Conservation (phyloP, 1,140 invertebrate genomes). For the Drosophila parabipectinata region DNA sequence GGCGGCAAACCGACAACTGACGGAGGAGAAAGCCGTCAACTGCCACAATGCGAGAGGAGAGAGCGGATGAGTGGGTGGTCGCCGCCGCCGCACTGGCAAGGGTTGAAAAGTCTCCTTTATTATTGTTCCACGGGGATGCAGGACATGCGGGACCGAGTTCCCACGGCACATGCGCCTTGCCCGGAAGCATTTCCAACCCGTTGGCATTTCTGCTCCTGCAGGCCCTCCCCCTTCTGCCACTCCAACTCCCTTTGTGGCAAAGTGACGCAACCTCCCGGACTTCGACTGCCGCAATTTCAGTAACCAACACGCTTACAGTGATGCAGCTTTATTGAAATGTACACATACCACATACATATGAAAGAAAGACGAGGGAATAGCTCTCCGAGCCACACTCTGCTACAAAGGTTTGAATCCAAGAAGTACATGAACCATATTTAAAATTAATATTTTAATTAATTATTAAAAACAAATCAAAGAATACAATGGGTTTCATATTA, state of each 20-base stretch:
- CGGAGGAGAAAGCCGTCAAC: slow-evolving; percentile 23
- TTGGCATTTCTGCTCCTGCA: slow-evolving; percentile 54
- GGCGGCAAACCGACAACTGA: slow-evolving; percentile 72
- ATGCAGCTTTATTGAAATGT: slow-evolving; percentile 57
- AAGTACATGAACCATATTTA: too few relatives aligned
- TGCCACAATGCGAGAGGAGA: slow-evolving; percentile 6
- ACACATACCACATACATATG: slow-evolving; percentile 26
- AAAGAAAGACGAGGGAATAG: neutral
- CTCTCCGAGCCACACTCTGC: slow-evolving; percentile 22
- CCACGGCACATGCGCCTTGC: slow-evolving; percentile 56
- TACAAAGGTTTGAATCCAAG: slow-evolving; percentile 4
- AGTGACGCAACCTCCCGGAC: slow-evolving; percentile 17
- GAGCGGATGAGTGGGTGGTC: slow-evolving; percentile 9
- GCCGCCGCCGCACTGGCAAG: neutral
- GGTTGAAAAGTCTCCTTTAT: slow-evolving; percentile 39
- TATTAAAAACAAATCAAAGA: neutral
- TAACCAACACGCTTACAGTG: slow-evolving; percentile 23
- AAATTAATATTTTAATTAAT: too few relatives aligned
- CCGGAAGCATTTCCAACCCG: slow-evolving; percentile 60
- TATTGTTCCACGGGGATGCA: slow-evolving; percentile 19
- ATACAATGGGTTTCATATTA: neutral
- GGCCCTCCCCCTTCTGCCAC: neutral
- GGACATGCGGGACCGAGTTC: neutral
- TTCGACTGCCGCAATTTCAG: slow-evolving; percentile 59
- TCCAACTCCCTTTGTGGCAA: neutral